Evolutionary conservation across 1,140 invertebrate species (phyloP), one percentile per base, ranked within the genome.

Genomic region (Whitmania pigra): DNA sequence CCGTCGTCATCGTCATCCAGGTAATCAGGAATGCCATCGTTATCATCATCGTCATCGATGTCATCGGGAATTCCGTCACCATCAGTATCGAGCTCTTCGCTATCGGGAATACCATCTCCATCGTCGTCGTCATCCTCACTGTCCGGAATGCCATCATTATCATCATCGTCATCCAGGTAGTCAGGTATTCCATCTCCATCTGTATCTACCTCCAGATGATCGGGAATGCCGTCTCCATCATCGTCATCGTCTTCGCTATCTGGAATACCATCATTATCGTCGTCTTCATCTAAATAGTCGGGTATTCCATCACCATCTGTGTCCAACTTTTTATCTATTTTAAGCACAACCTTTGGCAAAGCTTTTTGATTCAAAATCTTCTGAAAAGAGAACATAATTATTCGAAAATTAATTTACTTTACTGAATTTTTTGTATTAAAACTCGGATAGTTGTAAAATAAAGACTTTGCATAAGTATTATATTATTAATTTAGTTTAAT

Each of bases 101-200:
- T n/a, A 71, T 80, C 79, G n/a, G 79, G 78, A 54, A 80, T 78
- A 18, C 79, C 79, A 76, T 80, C 79, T 22, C 71, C 71, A 54
- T 80, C 69, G 71, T 78, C 78, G 36, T 77, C 77, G 72, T 81
- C 77, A 36, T 76, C 77, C 18, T 75, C 60, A 73, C 73, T 36
- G 69, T 78, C 76, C 13, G 78, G 78, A 36, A 78, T 78, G 70
- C 77, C 78, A 75, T 80, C 80, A 57, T 78, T 77, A 67, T 80
- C 79, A 63, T 77, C 73, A 73, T 80, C 78, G 15, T 74, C 72
- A 74, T 78, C 49, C 67, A 79, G 76, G 18, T 78, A 76, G 67
- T 80, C 77, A 68, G 73, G 57, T 69, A 77, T 74, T n/a, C 53
- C 70, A 74, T 79, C 78, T 53, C 74, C 74, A 72, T 79, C 77